A percentile compares a stretch with the other conserved stretches of the same genome.
These are phyloP conservation scores for Hemithea aestivaria DNA, from an alignment of 2,888 invertebrate species.

Conservation along the genomic window DNA sequence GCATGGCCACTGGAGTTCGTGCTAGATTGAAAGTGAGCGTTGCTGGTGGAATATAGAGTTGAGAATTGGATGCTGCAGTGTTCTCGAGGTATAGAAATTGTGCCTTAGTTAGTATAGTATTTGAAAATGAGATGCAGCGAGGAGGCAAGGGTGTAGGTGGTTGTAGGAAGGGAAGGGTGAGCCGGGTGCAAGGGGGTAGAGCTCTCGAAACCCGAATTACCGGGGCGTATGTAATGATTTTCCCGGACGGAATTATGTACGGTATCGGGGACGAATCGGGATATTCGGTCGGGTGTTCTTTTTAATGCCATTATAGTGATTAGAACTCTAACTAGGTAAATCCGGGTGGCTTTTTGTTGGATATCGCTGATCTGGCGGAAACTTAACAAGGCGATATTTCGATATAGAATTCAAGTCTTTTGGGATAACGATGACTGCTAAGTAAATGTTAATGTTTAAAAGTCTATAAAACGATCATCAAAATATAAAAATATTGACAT, in stretches of 20 bases:
- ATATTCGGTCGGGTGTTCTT: conserved; percentile 44
- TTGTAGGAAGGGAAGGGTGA: conserved; percentile 29
- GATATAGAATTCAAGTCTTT: too few relatives aligned
- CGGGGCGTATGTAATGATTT: conserved; percentile 78
- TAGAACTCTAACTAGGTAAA: conserved; percentile 32
- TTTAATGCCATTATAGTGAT: conserved; percentile 48
- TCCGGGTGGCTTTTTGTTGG: conserved; percentile 13
- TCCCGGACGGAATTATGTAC: conserved; percentile 73
- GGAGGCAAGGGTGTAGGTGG: conserved; percentile 36
- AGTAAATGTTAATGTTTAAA: too few relatives aligned
- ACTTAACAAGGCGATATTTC: background rate
- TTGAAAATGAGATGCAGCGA: conserved; percentile 78
- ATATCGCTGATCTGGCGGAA: conserved; percentile 2
- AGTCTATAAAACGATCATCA: too few relatives aligned
- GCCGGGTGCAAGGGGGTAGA: conserved; percentile 35
- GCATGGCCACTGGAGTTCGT: conserved; percentile 34
- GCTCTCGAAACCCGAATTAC: conserved; percentile 75
- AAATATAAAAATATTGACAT: too few relatives aligned
- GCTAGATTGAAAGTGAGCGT: conserved; percentile 40
- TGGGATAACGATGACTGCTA: too few relatives aligned
- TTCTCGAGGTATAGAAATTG: conserved; percentile 51
- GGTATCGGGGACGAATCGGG: conserved; percentile 66
- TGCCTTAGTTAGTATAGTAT: conserved; percentile 62
- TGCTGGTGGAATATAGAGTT: conserved; percentile 46
- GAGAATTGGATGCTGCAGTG: conserved; percentile 40